Conservation (phyloP, 2,888 invertebrate species). For the Hyposoter dolosus region DNA sequence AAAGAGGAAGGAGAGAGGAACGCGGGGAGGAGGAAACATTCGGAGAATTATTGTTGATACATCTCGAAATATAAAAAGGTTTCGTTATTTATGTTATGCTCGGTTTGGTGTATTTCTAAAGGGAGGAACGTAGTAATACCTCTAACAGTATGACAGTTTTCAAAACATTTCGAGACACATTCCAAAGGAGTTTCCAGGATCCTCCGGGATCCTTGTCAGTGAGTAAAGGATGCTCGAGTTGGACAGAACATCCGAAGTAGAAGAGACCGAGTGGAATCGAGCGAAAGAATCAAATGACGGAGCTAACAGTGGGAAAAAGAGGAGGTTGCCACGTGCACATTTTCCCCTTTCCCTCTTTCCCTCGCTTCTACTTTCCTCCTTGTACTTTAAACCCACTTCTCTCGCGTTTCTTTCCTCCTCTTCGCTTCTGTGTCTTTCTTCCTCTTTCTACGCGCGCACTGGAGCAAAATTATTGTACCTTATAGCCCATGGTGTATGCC, state of each 20-base stretch:
- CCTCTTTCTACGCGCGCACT: constrained; percentile 9
- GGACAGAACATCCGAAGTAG: constrained; percentile 10
- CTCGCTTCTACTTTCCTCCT: constrained; percentile 33
- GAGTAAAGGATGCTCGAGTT: constrained; percentile 22
- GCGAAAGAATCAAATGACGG: constrained; percentile 56
- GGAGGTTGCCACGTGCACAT: constrained; percentile 45
- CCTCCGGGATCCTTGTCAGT: constrained; percentile 27
- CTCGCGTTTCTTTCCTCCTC: constrained; percentile 2
- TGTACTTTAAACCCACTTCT: neutral
- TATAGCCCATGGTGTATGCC: constrained; percentile 25
- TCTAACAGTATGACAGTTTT: constrained; percentile 14
- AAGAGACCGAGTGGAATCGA: constrained; percentile 53
- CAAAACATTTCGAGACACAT: constrained; percentile 12
- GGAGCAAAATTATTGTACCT: constrained; percentile 51
- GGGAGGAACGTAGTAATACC: neutral
- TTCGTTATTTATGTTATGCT: constrained; percentile 15
- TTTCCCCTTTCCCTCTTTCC: neutral
- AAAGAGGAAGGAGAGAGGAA: neutral
- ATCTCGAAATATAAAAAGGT: neutral
- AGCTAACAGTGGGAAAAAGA: constrained; percentile 54
- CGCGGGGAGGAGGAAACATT: neutral
- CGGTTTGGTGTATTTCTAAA: neutral
- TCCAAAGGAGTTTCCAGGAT: constrained; percentile 15
- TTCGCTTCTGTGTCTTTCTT: constrained; percentile 25
- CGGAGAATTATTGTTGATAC: neutral